Evolutionary conservation across 1,140 invertebrate genomes (phyloP).

Genomic region (Pseudomyrmex concolor): DNA sequence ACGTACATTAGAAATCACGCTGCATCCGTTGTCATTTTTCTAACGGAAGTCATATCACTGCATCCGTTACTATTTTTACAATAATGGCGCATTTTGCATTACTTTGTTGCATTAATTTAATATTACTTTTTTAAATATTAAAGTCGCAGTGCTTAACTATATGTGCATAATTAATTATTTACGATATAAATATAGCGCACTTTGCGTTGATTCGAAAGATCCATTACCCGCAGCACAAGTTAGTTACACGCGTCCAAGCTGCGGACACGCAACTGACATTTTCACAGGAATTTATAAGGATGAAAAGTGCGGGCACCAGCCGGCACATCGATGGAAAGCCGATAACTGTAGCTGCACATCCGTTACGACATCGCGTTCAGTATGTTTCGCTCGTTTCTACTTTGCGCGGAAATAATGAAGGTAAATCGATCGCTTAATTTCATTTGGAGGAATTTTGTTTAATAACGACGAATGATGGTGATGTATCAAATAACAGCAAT

Average conservation of each 20-base stretch:
- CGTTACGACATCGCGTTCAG: constrained; percentile 18
- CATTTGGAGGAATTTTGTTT: background rate
- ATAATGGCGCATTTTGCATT: background rate
- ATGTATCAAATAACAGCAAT: background rate
- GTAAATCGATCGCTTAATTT: background rate
- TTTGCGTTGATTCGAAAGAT: constrained; percentile 45
- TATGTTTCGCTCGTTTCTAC: constrained; percentile 1
- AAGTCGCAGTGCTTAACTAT: background rate
- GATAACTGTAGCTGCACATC: constrained; percentile 62
- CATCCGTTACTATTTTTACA: constrained; percentile 12
- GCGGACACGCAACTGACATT: constrained; percentile 77
- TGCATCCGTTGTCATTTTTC: constrained; percentile 13
- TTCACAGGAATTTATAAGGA: constrained; percentile 75
- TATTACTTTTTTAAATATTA: too few relatives aligned
- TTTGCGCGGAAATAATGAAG: background rate
- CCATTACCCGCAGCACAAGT: constrained; percentile 17
- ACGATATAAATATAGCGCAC: constrained; percentile 37
- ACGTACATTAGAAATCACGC: background rate
- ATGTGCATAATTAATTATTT: background rate
- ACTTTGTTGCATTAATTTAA: too few relatives aligned
- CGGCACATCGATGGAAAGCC: constrained; percentile 62
- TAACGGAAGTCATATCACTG: background rate
- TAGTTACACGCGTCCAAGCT: constrained; percentile 64
- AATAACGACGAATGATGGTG: background rate
- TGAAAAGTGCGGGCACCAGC: constrained; percentile 78